Percentiles rank a stretch among this genome's conserved stretches.
These are phyloP conservation scores for Lysiphlebus fabarum DNA, from an alignment of 1,140 invertebrate genomes.

Conservation along the genomic window DNA sequence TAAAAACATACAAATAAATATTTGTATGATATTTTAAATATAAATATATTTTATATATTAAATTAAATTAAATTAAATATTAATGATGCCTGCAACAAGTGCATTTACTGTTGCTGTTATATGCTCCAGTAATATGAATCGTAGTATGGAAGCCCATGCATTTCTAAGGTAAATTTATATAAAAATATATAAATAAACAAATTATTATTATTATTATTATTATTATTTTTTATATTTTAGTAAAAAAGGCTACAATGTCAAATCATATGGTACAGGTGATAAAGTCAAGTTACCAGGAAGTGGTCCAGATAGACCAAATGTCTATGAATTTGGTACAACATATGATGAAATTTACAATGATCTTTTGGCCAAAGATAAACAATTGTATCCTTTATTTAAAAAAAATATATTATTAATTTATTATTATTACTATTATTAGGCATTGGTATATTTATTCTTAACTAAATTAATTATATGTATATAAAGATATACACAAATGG, in stretches of 20 bases:
- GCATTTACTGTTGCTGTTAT: constrained; percentile 88
- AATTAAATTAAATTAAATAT: too few species aligned
- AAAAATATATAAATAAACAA: neutral
- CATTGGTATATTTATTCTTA: constrained; percentile 13
- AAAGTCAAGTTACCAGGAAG: constrained; percentile 96
- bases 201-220: constrained; percentile 11
- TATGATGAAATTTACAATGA: constrained; percentile 99
- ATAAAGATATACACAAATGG: constrained; percentile 94
- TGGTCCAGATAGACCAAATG: constrained; percentile 91
- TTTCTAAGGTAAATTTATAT: constrained; percentile 68
- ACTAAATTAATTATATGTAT: neutral
- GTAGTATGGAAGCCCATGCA: constrained; percentile 98
- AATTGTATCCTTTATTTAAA: constrained; percentile 67
- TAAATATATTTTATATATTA: too few species aligned
- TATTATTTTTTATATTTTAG: constrained; percentile 52
- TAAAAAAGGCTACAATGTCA: constrained; percentile 95
- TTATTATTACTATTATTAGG: too few species aligned
- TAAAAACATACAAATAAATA: too few species aligned
- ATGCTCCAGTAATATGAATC: constrained; percentile 99
- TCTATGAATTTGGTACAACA: constrained; percentile 95
- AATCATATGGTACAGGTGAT: constrained; percentile 96
- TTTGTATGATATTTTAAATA: too few species aligned
- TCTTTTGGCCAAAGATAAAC: constrained; percentile 81
- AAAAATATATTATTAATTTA: constrained; percentile 12
- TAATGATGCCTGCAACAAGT: constrained; percentile 45